Evolutionary conservation across 2,113 vertebrate genomes (phyloP).

Genomic region (Aptenodytes patagonicus): DNA sequence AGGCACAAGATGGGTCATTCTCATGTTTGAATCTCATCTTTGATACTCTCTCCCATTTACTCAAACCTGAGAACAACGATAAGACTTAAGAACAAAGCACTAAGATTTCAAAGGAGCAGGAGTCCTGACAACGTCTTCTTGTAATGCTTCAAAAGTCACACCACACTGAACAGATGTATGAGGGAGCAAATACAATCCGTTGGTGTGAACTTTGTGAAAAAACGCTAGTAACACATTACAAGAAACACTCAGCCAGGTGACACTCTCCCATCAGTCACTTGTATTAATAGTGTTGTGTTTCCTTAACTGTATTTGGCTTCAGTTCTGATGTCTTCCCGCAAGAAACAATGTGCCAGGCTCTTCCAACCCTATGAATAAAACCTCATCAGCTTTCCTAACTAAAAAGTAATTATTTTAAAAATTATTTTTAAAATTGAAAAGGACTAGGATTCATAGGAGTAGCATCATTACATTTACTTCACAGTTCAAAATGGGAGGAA

Average conservation of each 20-base stretch:
- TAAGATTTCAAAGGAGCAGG: neutral
- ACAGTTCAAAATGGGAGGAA: neutral
- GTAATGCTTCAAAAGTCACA: neutral
- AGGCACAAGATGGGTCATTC: neutral
- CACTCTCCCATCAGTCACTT: neutral
- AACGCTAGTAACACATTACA: neutral
- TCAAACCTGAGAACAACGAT: neutral
- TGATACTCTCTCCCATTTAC: slow-evolving; percentile 25
- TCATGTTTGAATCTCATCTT: slow-evolving; percentile 33
- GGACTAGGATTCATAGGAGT: neutral
- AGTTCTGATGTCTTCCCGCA: neutral
- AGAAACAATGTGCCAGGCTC: neutral
- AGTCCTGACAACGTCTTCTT: neutral
- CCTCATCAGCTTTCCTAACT: neutral
- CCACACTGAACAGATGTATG: rapidly evolving
- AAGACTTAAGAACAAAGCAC: neutral
- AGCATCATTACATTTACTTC: neutral
- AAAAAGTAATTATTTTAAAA: neutral
- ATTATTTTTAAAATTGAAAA: neutral
- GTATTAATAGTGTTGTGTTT: neutral
- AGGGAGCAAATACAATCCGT: neutral
- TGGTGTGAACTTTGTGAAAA: neutral
- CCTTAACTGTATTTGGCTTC: neutral
- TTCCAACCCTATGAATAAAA: neutral
- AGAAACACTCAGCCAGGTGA: neutral